These are phyloP conservation scores for Podiceps cristatus DNA, from an alignment of 2,113 vertebrate species.

Conservation along the genomic window DNA sequence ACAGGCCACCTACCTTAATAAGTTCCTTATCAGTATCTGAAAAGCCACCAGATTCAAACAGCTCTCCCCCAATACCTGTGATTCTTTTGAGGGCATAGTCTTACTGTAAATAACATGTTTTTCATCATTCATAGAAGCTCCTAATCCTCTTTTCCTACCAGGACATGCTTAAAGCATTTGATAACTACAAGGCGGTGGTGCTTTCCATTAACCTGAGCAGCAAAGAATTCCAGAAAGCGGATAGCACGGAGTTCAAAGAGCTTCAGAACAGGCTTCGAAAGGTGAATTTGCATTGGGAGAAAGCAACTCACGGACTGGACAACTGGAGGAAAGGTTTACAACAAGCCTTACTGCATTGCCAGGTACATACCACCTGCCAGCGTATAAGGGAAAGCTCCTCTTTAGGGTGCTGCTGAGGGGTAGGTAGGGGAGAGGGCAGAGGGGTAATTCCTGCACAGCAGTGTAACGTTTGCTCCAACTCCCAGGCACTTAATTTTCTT, in stretches of 20 bases:
- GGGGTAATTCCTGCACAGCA: neutral
- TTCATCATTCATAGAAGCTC: neutral
- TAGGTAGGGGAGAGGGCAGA: neutral
- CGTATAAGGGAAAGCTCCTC: neutral
- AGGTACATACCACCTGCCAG: constrained; percentile 73
- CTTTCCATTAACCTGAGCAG: constrained; percentile 83
- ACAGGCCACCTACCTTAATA: neutral
- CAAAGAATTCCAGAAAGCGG: constrained; percentile 76
- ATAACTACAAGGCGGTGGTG: constrained; percentile 87
- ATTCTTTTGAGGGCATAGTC: fast-evolving
- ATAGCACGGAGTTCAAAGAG: constrained; percentile 76
- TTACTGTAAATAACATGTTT: neutral
- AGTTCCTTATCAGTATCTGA: neutral
- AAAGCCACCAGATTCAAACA: neutral
- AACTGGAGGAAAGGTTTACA: constrained; percentile 83
- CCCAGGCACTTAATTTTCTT: neutral
- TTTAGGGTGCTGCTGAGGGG: neutral
- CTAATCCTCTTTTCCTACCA: constrained; percentile 44
- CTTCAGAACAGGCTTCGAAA: constrained; percentile 79
- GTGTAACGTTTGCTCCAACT: neutral
- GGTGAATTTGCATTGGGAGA: constrained; percentile 86
- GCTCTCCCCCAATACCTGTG: neutral
- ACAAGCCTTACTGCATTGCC: constrained; percentile 82
- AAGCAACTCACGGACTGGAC: constrained; percentile 75
- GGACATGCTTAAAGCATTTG: constrained; percentile 86